phyloP scores from a whole-genome alignment of 2,888 invertebrate species.

The Hipparchia sbordonii region DNA sequence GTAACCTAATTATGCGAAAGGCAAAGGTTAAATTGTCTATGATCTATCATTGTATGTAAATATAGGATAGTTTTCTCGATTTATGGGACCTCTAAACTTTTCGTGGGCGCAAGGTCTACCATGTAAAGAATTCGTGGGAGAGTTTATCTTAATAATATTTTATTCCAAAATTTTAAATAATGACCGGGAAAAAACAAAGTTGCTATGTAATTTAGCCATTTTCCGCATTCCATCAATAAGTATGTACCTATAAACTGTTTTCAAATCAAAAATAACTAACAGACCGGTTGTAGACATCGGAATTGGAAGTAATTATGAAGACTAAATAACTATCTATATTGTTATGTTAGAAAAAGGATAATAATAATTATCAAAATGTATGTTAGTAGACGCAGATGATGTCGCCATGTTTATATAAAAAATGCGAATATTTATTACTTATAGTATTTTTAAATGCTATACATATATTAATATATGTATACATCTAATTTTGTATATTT shows the following conservation, averaged over 20 bases:
- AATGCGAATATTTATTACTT: no score
- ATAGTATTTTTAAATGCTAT: no score
- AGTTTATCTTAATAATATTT: neutral
- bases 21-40: conserved; percentile 17
- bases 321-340: no score
- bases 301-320: no score
- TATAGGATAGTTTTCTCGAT: neutral
- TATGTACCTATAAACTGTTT: no score
- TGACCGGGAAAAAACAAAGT: neutral
- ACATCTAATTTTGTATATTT: no score
- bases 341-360: no score
- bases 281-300: no score
- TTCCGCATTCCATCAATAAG: neutral
- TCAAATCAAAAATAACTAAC: no score
- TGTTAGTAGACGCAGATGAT: no score
- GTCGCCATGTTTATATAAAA: no score
- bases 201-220: neutral
- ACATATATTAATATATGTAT: no score
- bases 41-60: conserved; percentile 14
- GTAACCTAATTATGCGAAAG: conserved; percentile 14
- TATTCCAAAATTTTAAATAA: neutral
- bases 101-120: neutral
- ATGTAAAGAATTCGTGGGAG: neutral
- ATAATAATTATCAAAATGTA: neutral
- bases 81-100: conserved; percentile 1